phyloP scores from a whole-genome alignment of 2,113 vertebrate genomes.

The Diphyllodes magnificus region DNA sequence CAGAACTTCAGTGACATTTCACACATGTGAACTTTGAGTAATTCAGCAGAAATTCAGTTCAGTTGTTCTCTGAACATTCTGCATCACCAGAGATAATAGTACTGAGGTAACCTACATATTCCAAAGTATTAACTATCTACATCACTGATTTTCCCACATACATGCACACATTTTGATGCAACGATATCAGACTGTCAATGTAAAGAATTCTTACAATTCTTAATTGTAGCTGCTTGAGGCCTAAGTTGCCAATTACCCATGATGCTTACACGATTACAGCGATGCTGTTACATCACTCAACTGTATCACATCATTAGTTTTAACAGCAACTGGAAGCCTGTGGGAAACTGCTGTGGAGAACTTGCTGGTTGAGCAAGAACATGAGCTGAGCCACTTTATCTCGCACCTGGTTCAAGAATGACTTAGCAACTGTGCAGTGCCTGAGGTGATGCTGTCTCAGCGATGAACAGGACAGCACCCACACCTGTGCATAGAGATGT shows the following conservation, averaged over 20 bases:
- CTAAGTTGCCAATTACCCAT: background rate
- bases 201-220: background rate
- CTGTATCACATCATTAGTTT: background rate
- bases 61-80: background rate
- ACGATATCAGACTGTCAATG: background rate
- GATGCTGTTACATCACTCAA: background rate
- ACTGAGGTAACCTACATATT: background rate
- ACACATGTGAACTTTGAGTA: background rate
- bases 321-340: background rate
- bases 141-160: background rate
- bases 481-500: background rate
- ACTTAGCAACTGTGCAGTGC: background rate
- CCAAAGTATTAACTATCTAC: background rate
- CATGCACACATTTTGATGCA: background rate
- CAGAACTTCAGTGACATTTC: background rate
- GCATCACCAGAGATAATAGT: background rate
- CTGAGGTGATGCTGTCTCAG: background rate
- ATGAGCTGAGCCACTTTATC: background rate
- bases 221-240: background rate
- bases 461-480: background rate
- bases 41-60: background rate
- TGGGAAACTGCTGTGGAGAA: background rate
- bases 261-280: background rate
- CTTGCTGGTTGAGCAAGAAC: background rate
- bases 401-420: background rate